A percentile compares a stretch with the other conserved stretches of the same genome.
phyloP scores from a whole-genome alignment of 2,888 invertebrate genomes.

The Coenonympha arcania region DNA sequence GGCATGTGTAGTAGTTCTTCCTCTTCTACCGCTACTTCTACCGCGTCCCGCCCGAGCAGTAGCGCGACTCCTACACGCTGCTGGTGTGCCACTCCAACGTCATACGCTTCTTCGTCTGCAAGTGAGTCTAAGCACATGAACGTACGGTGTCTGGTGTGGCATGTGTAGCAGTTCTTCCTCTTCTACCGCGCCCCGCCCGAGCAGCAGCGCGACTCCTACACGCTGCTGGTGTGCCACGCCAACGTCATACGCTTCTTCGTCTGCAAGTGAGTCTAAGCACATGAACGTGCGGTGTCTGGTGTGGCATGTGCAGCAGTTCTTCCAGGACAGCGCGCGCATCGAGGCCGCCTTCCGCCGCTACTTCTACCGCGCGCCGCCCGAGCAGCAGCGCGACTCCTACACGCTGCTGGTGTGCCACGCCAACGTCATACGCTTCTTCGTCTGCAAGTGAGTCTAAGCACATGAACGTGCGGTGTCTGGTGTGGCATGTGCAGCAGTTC shows the following conservation, averaged over 20 bases:
- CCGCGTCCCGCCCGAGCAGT: conserved; percentile 86
- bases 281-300: conserved; percentile 37
- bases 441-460: conserved; percentile 82
- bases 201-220: conserved; percentile 88
- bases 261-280: conserved; percentile 86
- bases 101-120: conserved; percentile 94
- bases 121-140: conserved; percentile 69
- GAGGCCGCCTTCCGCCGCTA: conserved; percentile 95
- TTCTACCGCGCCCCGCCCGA: conserved; percentile 89
- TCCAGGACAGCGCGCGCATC: too few relatives aligned
- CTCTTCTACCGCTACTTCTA: conserved; percentile 94
- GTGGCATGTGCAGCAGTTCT: conserved; percentile 80
- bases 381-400: conserved; percentile 86
- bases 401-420: conserved; percentile 97
- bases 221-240: conserved; percentile 95
- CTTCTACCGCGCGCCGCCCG: conserved; percentile 89
- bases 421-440: conserved; percentile 96
- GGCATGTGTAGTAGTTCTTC: conserved; percentile 85
- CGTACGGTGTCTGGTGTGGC: not conserved
- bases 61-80: conserved; percentile 87
- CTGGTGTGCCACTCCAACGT: conserved; percentile 99
- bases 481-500: not conserved
- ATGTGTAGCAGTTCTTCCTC: conserved; percentile 19
- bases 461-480: not conserved
- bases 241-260: conserved; percentile 97